Conservation (phyloP, 2,113 vertebrate species). For the Phoxinus phoxinus region DNA sequence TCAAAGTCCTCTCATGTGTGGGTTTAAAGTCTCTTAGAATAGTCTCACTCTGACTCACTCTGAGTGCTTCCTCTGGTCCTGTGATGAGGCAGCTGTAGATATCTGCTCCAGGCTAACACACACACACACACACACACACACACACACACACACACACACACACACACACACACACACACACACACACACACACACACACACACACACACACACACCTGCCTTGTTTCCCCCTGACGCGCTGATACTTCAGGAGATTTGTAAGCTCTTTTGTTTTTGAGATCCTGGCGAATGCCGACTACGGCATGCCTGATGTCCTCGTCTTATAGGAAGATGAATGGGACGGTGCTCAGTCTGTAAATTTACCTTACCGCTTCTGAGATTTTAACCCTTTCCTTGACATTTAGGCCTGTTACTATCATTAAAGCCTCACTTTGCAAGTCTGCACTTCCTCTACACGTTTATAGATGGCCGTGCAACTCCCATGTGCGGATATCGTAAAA, state of each 20-base stretch:
- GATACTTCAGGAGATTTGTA: conserved; percentile 29
- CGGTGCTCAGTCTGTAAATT: conserved; percentile 19
- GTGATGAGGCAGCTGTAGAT: conserved; percentile 29
- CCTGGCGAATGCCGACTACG: background rate
- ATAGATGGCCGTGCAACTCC: background rate
- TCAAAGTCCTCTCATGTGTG: conserved; percentile 19
- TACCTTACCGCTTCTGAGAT: conserved; percentile 36
- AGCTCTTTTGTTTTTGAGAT: conserved; percentile 18
- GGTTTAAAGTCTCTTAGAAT: conserved; percentile 39
- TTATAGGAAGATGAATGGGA: conserved; percentile 20
- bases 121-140: conserved; percentile 12
- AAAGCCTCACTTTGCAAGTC: conserved; percentile 55
- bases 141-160: conserved; percentile 21
- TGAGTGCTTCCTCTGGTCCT: conserved; percentile 23
- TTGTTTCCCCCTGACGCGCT: background rate
- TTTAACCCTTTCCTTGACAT: conserved; percentile 19
- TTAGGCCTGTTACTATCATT: conserved; percentile 55
- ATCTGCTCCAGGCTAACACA: background rate
- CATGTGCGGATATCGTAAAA: conserved; percentile 44
- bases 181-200: conserved; percentile 28
- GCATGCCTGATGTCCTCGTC: conserved; percentile 45
- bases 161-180: conserved; percentile 11
- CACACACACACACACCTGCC: conserved; percentile 31
- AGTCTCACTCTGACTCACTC: conserved; percentile 14
- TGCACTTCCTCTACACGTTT: conserved; percentile 20